Base-by-base conservation (phyloP, 2,888 invertebrate genomes). In the Drosophila imparisetae region DNA sequence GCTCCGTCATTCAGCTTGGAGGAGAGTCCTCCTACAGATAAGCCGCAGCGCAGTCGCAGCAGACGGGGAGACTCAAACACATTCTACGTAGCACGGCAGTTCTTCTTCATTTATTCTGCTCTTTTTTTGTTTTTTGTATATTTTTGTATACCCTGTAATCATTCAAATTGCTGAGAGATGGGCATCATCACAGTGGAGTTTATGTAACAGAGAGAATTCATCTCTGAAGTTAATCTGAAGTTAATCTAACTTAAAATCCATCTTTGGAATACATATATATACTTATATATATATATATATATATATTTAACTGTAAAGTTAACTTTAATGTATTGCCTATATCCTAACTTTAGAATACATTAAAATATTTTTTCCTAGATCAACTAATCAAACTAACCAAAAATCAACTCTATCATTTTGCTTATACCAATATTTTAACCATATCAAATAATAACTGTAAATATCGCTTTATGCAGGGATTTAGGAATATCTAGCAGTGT, bases 51-150 rank as follows among this genome's bases (percentile, higher is more conserved):
- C 70, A 61, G 67, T 58, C 30, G 63, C 55, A 54, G 42, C 38
- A 18, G 27, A 61, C 62, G 30, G 59, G 29, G 8, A 38, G 38
- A 55, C 55, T 38, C 55, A 36, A 36, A 27, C 38, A 55, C 38
- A 55, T 55, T 55, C 64, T 75, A 88, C 84, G 85, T 85, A 85
- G 89, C 85, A 85, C 85, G 81, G 85, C 85, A 85, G 88, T 71
- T 78, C 78, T 59, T 38, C 52, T 72, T 42, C 45, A 55, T 34
- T 24, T 34, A 57, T 45, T 60, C 49, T 57, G 45, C 38, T 42
- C 48, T 53, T 34, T 42, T 34, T 42, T 57, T n/a, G 52, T 32
- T 58, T 58, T 34, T 42, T 40, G 21, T 50, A 34, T 48, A 18
- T 40, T n/a, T 40, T 40, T n/a, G 21, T 27, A 66, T 54, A 65